Conservation (phyloP, 2,797 vertebrate species). For the Anableps anableps region DNA sequence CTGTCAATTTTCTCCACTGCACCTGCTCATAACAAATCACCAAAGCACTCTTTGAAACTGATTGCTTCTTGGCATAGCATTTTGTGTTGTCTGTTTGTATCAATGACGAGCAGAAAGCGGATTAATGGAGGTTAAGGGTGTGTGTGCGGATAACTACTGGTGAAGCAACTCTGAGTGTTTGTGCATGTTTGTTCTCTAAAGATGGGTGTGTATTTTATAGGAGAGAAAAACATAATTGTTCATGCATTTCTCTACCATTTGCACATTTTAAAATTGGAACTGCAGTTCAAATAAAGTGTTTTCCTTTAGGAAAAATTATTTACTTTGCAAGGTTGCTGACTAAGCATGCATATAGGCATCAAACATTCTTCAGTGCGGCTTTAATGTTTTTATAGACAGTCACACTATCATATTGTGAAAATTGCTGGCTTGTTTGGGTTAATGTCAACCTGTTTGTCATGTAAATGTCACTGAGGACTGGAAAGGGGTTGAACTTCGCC, state of each 20-base stretch:
- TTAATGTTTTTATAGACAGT: constrained; percentile 32
- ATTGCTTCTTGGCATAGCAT: constrained; percentile 64
- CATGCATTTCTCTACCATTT: constrained; percentile 14
- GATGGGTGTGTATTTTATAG: constrained; percentile 21
- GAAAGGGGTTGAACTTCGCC: constrained; percentile 64
- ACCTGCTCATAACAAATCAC: constrained; percentile 78
- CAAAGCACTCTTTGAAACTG: constrained; percentile 49
- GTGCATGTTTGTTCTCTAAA: constrained; percentile 31
- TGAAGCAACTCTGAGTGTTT: constrained; percentile 27
- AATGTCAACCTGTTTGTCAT: constrained; percentile 49
- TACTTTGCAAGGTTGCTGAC: constrained; percentile 12
- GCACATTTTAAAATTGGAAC: not conserved
- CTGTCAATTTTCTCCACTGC: constrained; percentile 67
- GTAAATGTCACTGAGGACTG: constrained; percentile 63
- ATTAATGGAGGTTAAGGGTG: constrained; percentile 46
- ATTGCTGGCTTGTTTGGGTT: constrained; percentile 40
- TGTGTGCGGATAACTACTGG: constrained; percentile 32
- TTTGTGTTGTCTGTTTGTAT: constrained; percentile 66
- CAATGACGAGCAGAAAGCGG: constrained; percentile 45
- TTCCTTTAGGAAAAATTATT: not conserved
- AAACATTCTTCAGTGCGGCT: constrained; percentile 22
- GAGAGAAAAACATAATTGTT: not conserved
- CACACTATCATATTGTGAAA: constrained; percentile 13
- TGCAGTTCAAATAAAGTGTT: constrained; percentile 25
- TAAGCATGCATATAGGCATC: constrained; percentile 14